Evolutionary conservation across 2,888 invertebrate species (phyloP), one percentile per base, ranked within the genome.

Genomic region (Aplocera efformata): DNA sequence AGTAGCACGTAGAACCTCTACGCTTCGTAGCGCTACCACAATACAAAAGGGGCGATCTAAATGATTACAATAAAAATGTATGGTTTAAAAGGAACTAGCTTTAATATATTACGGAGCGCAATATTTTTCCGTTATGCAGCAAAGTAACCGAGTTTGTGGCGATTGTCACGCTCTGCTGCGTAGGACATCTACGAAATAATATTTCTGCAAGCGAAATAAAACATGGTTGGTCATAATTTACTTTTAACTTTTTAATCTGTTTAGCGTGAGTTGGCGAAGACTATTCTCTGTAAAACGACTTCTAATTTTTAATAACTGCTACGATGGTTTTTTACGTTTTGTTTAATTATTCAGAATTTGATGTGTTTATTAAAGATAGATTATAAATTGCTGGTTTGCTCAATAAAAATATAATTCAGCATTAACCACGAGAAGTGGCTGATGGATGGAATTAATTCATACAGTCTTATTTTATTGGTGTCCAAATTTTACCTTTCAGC

Each of bases 101-200:
- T 61, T 56, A 53, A 59, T 59, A 58, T 60, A 60, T 63, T 51
- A 49, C 44, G 37, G 31, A 11, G 31, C 29, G 47, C 33, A 49
- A 66, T 62, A 64, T 58, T 56, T 64, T 54, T 38, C 32, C 47
- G 34, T 42, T 29, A 30, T 32, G 28, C 6, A 44, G 49, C 31
- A 48, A n/a, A 52, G 57, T 50, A 56, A 56, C 47, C 50, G 58
- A 64, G 59, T 62, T 60, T 54, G 54, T 52, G 50, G 50, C 56
- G 58, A 62, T 55, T 60, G 60, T 60, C 45, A 60, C 59, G 64
- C 50, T 48, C 53, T 49, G 58, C 53, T 62, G 66, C 59, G 50
- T 56, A 53, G 46, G 48, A 51, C 58, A 55, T 63, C 56, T 56
- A 61, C 61, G 48, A 61, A 65, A 63, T 62, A 62, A 50, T 61